A percentile compares a stretch with the other conserved stretches of the same genome.
These are phyloP conservation scores for Chaetorhynchus papuensis DNA, from an alignment of 2,113 vertebrate genomes.

Conservation along the genomic window DNA sequence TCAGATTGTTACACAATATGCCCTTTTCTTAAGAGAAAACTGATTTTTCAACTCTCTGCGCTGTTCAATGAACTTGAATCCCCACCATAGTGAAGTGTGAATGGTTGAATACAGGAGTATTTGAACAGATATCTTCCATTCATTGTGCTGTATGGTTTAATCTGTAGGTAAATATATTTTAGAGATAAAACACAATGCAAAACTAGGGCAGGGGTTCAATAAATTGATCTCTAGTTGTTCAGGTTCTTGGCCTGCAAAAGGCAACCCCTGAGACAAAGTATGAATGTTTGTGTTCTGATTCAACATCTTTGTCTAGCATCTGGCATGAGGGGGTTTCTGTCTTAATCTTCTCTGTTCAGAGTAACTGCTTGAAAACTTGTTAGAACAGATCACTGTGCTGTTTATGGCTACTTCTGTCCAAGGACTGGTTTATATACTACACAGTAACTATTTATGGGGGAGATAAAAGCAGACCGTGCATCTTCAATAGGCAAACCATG, in stretches of 20 bases:
- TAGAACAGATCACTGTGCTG: background rate
- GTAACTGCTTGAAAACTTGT: background rate
- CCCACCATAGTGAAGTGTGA: background rate
- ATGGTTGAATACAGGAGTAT: background rate
- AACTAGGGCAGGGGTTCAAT: background rate
- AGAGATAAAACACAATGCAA: background rate
- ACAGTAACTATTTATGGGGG: background rate
- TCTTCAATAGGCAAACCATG: background rate
- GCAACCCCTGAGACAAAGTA: background rate
- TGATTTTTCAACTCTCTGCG: background rate
- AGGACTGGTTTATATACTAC: background rate
- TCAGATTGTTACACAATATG: background rate
- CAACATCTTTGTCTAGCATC: background rate
- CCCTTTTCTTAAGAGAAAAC: background rate
- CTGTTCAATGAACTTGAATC: background rate
- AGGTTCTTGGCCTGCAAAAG: background rate
- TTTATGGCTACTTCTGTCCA: background rate
- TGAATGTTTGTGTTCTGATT: background rate
- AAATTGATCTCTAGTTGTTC: background rate
- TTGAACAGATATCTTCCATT: background rate
- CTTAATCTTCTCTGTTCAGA: background rate
- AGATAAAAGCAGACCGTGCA: background rate
- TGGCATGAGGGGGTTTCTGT: background rate
- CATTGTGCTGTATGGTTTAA: background rate
- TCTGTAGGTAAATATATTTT: background rate